phyloP scores from a whole-genome alignment of 2,113 vertebrate species.

The Barbus barbus region DNA sequence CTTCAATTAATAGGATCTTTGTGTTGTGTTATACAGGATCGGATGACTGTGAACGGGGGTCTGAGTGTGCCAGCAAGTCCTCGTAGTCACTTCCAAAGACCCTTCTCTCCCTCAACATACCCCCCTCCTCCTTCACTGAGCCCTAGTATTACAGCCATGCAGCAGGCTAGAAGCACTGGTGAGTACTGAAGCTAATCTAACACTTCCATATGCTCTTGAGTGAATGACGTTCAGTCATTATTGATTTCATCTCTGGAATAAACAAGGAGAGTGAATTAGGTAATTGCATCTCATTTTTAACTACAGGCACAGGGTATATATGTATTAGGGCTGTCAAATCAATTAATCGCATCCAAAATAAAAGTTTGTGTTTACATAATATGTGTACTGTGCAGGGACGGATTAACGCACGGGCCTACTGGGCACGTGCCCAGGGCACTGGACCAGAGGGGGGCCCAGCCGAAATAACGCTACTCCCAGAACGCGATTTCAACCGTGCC shows the following conservation, averaged over 20 bases:
- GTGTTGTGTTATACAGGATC: conserved; percentile 67
- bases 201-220: neutral
- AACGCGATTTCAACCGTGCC: too few species aligned
- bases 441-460: too few species aligned
- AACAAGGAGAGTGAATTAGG: neutral
- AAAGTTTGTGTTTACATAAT: too few species aligned
- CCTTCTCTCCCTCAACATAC: conserved; percentile 83
- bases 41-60: conserved; percentile 83
- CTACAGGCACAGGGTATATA: neutral
- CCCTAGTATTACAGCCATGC: conserved; percentile 78
- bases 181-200: conserved; percentile 58
- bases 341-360: too few species aligned
- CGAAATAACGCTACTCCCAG: too few species aligned
- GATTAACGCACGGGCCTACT: too few species aligned
- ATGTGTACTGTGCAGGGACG: too few species aligned
- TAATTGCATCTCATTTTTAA: conserved; percentile 5
- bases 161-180: conserved; percentile 80
- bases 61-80: conserved; percentile 77
- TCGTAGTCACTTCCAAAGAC: conserved; percentile 82
- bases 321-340: too few species aligned
- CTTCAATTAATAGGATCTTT: conserved; percentile 37
- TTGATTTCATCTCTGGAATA: neutral
- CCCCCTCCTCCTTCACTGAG: conserved; percentile 77
- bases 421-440: too few species aligned
- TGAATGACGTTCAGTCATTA: neutral